Percentiles rank a stretch among this genome's conserved stretches.
phyloP scores from a whole-genome alignment of 2,797 vertebrate species.

The Neosilurus mollespiculum region DNA sequence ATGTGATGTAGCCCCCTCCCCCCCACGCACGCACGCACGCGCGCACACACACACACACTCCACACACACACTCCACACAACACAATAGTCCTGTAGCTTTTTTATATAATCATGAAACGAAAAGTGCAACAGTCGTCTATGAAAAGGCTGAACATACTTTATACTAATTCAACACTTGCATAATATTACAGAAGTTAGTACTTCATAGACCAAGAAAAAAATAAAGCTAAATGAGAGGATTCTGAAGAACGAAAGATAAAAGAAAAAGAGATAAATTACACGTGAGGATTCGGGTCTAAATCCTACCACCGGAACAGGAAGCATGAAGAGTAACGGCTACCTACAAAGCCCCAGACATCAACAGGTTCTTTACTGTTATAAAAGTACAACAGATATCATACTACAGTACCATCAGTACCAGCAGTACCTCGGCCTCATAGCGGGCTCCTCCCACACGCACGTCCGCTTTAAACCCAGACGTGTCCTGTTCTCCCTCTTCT shows the following conservation, averaged over 20 bases:
- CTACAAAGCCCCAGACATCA: constrained; percentile 58
- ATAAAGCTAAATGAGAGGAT: constrained; percentile 19
- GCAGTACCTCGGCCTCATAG: background rate
- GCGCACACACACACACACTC: constrained; percentile 7
- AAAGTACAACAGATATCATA: constrained; percentile 47
- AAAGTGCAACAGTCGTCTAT: constrained; percentile 36
- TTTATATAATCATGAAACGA: constrained; percentile 4
- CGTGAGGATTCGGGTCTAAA: constrained; percentile 43
- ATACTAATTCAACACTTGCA: constrained; percentile 47
- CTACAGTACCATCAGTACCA: constrained; percentile 54
- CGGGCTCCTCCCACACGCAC: background rate
- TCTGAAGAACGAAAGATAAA: constrained; percentile 26
- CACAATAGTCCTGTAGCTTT: constrained; percentile 34
- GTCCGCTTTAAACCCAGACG: background rate
- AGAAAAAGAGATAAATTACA: constrained; percentile 42
- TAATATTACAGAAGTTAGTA: constrained; percentile 46
- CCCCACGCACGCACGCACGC: no score
- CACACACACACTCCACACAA: constrained; percentile 36
- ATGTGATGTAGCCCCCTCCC: constrained; percentile 23
- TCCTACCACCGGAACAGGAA: constrained; percentile 65
- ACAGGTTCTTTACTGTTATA: constrained; percentile 21
- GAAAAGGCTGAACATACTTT: constrained; percentile 23
- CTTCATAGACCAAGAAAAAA: background rate
- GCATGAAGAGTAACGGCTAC: constrained; percentile 65
- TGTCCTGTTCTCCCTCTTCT: constrained; percentile 32